These are phyloP conservation scores for Gallinago media DNA, from an alignment of 2,113 vertebrate species.

Conservation along the genomic window DNA sequence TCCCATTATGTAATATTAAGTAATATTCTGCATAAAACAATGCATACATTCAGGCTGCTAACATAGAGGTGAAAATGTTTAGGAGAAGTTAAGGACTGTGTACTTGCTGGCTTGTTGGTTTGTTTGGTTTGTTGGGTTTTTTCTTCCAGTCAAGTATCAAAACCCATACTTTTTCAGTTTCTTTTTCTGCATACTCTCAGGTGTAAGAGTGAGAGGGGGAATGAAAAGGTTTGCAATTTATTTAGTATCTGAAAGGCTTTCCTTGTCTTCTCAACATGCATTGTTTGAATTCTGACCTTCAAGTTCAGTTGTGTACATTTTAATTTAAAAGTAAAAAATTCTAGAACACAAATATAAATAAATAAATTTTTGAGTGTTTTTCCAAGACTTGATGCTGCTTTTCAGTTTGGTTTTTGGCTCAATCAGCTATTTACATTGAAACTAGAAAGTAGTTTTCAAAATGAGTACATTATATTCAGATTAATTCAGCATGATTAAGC, in stretches of 20 bases:
- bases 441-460: neutral
- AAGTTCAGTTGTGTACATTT: neutral
- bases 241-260: neutral
- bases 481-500: neutral
- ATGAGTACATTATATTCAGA: neutral
- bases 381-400: neutral
- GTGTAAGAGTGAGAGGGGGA: neutral
- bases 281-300: neutral
- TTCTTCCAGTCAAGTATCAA: neutral
- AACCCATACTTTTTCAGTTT: rapidly evolving
- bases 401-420: neutral
- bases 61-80: neutral
- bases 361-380: neutral
- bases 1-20: neutral
- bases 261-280: neutral
- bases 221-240: neutral
- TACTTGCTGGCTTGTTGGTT: neutral
- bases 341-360: neutral
- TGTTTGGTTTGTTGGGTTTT: neutral
- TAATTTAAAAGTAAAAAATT: neutral
- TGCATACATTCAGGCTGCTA: neutral
- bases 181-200: neutral
- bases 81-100: neutral
- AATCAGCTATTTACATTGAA: neutral
- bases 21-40: neutral